These are phyloP conservation scores for Patagioenas fasciata DNA, from an alignment of 2,113 vertebrate genomes.

Conservation along the genomic window DNA sequence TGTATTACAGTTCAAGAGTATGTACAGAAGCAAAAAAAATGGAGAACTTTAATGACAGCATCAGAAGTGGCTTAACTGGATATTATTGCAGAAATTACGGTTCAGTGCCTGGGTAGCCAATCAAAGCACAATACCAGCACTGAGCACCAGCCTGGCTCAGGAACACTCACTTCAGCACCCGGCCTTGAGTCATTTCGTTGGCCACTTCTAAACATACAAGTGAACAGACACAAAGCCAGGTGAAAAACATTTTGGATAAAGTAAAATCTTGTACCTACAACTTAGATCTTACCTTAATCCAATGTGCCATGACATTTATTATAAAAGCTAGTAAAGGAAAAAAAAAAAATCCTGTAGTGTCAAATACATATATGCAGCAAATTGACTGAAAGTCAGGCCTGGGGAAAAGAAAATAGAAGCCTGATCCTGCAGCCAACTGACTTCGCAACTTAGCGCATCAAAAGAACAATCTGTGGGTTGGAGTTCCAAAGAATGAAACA, in stretches of 20 bases:
- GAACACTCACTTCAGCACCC: slow-evolving; percentile 3
- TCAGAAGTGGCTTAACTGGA: neutral
- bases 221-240: neutral
- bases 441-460: neutral
- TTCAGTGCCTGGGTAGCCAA: slow-evolving; percentile 19
- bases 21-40: neutral
- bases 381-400: neutral
- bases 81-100: slow-evolving; percentile 11
- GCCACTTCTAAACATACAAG: neutral
- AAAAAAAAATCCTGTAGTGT: slow-evolving; percentile 6
- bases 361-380: slow-evolving; percentile 12
- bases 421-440: neutral
- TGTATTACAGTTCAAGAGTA: neutral
- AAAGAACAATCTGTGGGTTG: slow-evolving; percentile 38
- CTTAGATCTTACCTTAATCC: neutral
- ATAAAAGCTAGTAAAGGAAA: neutral
- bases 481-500: slow-evolving; percentile 50
- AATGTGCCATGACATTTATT: neutral
- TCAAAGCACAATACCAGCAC: neutral
- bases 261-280: slow-evolving; percentile 44
- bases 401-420: neutral
- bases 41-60: slow-evolving; percentile 18
- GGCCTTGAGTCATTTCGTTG: neutral
- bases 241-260: neutral
- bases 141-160: slow-evolving; percentile 33